Conservation (phyloP, 2,888 invertebrate species). For the Lobophora halterata region DNA sequence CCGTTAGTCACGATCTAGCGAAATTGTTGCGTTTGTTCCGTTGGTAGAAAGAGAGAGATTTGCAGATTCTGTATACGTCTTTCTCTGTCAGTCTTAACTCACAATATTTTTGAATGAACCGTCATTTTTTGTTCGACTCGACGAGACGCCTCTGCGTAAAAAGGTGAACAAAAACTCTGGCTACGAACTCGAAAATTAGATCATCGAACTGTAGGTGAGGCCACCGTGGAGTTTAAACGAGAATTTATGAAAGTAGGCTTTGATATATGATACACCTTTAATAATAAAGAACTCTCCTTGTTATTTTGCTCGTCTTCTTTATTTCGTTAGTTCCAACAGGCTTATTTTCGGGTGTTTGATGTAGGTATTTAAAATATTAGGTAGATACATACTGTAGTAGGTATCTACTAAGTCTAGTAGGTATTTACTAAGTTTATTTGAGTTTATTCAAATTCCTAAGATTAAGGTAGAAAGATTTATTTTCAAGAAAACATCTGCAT, state of each 20-base stretch:
- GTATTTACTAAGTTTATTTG: too few relatives aligned
- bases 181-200: constrained; percentile 66
- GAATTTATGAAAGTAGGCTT: constrained; percentile 43
- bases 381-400: too few relatives aligned
- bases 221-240: constrained; percentile 36
- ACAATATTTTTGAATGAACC: constrained; percentile 58
- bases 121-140: constrained; percentile 51
- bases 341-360: too few relatives aligned
- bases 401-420: too few relatives aligned
- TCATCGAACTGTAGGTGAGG: constrained; percentile 69
- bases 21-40: constrained; percentile 35
- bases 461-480: too few relatives aligned
- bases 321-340: too few relatives aligned
- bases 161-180: constrained; percentile 59
- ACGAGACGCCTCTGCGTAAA: constrained; percentile 50
- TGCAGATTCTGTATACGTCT: constrained; percentile 36
- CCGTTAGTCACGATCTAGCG: constrained; percentile 51
- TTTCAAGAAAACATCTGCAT: too few relatives aligned
- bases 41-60: constrained; percentile 54
- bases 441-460: too few relatives aligned
- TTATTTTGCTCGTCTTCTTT: not conserved
- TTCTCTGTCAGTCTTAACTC: constrained; percentile 46
- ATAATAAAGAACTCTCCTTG: too few relatives aligned
- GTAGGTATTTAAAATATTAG: too few relatives aligned
- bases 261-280: too few relatives aligned